A percentile compares a stretch with the other conserved stretches of the same genome.
These are phyloP conservation scores for Germaria angustata DNA, from an alignment of 2,888 invertebrate species.

Conservation along the genomic window DNA sequence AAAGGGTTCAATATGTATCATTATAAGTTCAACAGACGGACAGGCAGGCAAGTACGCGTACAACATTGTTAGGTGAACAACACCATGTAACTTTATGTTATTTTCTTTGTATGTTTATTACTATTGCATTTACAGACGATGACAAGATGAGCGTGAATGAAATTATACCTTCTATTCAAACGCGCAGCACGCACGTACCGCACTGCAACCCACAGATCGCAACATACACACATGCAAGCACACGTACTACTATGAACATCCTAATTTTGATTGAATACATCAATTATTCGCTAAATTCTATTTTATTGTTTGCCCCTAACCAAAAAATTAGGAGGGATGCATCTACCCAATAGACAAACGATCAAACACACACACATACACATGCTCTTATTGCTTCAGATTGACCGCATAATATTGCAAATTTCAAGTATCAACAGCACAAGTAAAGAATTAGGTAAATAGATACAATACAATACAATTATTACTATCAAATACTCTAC, in stretches of 20 bases:
- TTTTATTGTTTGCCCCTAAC: constrained; percentile 22
- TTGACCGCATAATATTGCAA: constrained; percentile 37
- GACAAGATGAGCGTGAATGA: constrained; percentile 49
- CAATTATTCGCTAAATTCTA: constrained; percentile 40
- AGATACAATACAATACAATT: not conserved
- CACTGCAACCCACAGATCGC: too few relatives aligned
- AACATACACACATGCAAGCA: not conserved
- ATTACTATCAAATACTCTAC: too few relatives aligned
- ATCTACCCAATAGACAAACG: not conserved
- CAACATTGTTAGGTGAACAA: constrained; percentile 51
- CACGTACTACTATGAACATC: not conserved
- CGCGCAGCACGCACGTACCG: not conserved
- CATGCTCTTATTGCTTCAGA: too few relatives aligned
- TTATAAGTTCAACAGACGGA: not conserved
- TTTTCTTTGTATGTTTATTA: constrained; percentile 36
- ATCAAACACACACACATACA: not conserved
- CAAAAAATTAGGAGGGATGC: constrained; percentile 24
- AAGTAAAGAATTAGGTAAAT: not conserved
- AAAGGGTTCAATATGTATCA: constrained; percentile 23
- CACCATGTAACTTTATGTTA: constrained; percentile 36
- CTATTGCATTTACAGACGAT: constrained; percentile 42
- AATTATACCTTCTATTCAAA: constrained; percentile 28
- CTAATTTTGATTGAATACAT: constrained; percentile 36
- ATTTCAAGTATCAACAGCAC: constrained; percentile 18
- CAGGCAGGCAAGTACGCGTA: not conserved